These are phyloP conservation scores for Emys orbicularis DNA, from an alignment of 2,797 vertebrate genomes.

Conservation along the genomic window DNA sequence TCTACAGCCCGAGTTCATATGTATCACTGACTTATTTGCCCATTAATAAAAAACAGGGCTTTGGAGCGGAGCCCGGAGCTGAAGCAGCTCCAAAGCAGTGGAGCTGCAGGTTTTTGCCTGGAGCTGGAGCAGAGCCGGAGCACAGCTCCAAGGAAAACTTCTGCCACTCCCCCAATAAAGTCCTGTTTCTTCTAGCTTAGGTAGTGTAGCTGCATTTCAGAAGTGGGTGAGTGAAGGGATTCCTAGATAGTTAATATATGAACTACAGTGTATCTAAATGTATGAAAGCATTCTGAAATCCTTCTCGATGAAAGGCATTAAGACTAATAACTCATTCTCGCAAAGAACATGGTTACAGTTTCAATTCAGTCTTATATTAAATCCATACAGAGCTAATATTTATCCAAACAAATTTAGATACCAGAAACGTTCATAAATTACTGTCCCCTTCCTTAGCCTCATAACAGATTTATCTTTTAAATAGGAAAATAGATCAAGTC, in stretches of 20 bases:
- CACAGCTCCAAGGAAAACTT: no score
- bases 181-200: neutral
- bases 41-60: neutral
- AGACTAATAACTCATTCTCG: neutral
- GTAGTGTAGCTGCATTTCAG: neutral
- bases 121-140: no score
- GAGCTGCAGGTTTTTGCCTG: no score
- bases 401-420: neutral
- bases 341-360: neutral
- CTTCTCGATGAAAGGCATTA: neutral
- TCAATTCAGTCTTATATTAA: neutral
- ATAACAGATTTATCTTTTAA: neutral
- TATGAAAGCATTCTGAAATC: neutral
- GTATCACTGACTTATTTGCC: neutral
- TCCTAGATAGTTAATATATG: neutral
- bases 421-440: neutral
- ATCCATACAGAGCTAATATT: neutral
- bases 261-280: neutral
- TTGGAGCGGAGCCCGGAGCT: no score
- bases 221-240: neutral
- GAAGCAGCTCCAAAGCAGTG: no score
- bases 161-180: neutral
- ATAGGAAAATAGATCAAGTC: neutral
- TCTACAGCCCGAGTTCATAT: neutral
- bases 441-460: neutral